Evolutionary conservation across 2,888 invertebrate genomes (phyloP), one percentile per base, ranked within the genome.

Genomic region (Caenorhabditis afra): DNA sequence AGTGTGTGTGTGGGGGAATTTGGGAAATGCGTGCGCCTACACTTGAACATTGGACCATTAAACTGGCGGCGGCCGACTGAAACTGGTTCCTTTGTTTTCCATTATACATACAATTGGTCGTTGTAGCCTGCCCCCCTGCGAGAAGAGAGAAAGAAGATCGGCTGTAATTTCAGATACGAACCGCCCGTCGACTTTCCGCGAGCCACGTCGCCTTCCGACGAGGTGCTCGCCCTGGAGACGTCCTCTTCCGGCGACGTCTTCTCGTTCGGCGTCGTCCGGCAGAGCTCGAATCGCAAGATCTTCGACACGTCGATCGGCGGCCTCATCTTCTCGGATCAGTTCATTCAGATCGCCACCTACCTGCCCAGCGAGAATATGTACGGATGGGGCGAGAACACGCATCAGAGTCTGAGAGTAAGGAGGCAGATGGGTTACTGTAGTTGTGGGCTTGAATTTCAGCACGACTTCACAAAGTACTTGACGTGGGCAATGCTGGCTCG

Each of bases 381-480:
- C 71, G 90, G 90, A 37, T 88, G 88, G 81, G 90, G 90, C 41
- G 90, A 90, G 67, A 83, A 88, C 57, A 83, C 85, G 8, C 90
- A 90, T 81, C 85, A 87, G 57, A 79, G 65, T 10, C 65, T 89
- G 53, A 86, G 86, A 80, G 88, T 86, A 39, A 29, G n/a, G n/a
- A n/a, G n/a, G n/a, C n/a, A n/a, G 66, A 29, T 7, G 20, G 14
- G n/a, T 23, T 8, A 55, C 44, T 45, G 1, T 44, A 39, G 16
- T 3, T 1, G 10, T 8, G 8, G 18, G 22, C 16, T 66, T n/a
- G n/a, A 10, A 37, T 70, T 41, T 2, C 57, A 87, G 85, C 89
- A 89, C 73, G 87, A 89, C 67, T 82, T 89, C 71, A 81, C 82
- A 14, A 80, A 81, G 10, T 88, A 88, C 78, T 79, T 80, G 12